Conservation (phyloP, 53 echinoderm and acorn worm genomes). For the Apostichopus leukothele region DNA sequence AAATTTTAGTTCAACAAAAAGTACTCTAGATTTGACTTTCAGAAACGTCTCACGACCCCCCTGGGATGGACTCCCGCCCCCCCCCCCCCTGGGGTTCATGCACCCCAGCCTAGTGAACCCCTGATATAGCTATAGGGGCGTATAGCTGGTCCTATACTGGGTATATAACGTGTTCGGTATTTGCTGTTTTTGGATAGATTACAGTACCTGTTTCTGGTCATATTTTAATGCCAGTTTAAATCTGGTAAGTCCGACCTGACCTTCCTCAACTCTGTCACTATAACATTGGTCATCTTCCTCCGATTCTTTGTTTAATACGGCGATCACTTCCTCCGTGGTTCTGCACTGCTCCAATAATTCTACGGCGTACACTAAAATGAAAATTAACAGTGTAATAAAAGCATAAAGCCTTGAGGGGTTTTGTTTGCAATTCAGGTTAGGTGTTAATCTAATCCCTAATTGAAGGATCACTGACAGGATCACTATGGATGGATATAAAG, state of each 20-base stretch:
- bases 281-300: conserved; percentile 75
- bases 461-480: no score
- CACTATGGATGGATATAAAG: no score
- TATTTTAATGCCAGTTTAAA: conserved; percentile 96
- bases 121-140: no score
- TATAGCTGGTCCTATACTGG: no score
- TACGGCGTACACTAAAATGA: conserved; percentile 68
- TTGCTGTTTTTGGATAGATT: background rate
- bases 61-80: no score
- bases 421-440: background rate
- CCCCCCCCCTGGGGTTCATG: no score
- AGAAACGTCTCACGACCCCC: no score
- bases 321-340: conserved; percentile 92
- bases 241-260: conserved; percentile 70
- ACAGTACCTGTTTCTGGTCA: conserved; percentile 86
- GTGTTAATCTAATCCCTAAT: background rate
- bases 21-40: no score
- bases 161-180: background rate
- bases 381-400: no score
- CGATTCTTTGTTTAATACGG: conserved; percentile 89
- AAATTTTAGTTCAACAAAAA: no score
- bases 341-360: conserved; percentile 94
- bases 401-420: background rate
- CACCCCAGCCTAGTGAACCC: no score
- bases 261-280: conserved; percentile 68